phyloP scores from a whole-genome alignment of 2,888 invertebrate genomes.

The Pediacus dermestoides region DNA sequence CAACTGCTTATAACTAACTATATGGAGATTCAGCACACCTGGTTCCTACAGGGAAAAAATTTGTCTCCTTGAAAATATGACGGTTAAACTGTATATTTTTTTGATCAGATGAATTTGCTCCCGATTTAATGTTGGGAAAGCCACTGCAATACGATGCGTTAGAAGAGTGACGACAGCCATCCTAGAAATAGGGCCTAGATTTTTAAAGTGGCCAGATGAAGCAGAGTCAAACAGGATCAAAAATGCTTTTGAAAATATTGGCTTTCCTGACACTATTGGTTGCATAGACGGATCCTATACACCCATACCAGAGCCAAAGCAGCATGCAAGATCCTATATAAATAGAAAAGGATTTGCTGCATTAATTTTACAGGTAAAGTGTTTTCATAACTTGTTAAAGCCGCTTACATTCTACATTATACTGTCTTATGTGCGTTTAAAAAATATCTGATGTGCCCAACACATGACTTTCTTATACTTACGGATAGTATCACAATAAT shows the following conservation, averaged over 20 bases:
- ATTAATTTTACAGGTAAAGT: constrained; percentile 12
- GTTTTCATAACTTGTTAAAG: not conserved
- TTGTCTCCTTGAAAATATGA: not conserved
- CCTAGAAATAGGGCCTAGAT: constrained; percentile 4
- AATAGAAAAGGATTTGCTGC: constrained; percentile 11
- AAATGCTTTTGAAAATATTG: constrained; percentile 11
- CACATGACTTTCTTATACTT: no score
- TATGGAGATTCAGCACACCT: constrained; percentile 22
- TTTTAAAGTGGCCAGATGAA: constrained; percentile 12
- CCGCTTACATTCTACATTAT: no score
- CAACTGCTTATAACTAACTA: constrained; percentile 16
- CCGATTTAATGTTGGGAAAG: constrained; percentile 16
- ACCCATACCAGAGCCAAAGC: constrained; percentile 12
- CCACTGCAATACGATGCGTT: constrained; percentile 14
- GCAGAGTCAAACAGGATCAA: constrained; percentile 11
- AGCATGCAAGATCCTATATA: constrained; percentile 12
- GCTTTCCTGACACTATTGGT: constrained; percentile 14
- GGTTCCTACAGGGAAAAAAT: constrained; percentile 21
- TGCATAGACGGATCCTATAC: constrained; percentile 15
- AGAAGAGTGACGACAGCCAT: constrained; percentile 15
- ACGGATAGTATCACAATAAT: no score
- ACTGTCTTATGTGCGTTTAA: no score
- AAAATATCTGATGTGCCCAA: no score
- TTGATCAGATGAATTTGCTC: constrained; percentile 27
- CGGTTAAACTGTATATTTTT: constrained; percentile 4